phyloP scores from a whole-genome alignment of 2,797 vertebrate species.

The Cryptoblepharus egeriae region DNA sequence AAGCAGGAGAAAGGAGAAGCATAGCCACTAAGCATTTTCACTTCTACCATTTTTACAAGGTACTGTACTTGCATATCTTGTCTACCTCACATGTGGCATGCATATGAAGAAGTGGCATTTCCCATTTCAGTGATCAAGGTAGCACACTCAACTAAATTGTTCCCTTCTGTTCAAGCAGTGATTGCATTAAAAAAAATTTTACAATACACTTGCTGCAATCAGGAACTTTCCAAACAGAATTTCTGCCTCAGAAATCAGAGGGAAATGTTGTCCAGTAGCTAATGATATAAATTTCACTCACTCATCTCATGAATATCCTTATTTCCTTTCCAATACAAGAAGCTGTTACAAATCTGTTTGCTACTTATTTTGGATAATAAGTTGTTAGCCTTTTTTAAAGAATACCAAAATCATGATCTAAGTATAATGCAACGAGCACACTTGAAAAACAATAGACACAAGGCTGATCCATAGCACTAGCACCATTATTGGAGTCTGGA shows the following conservation, averaged over 20 bases:
- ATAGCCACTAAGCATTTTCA: background rate
- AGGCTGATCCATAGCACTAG: conserved; percentile 2
- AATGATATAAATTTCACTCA: background rate
- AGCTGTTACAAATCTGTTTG: conserved; percentile 10
- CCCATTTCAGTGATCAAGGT: background rate
- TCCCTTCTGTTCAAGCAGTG: background rate
- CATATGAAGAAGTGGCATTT: background rate
- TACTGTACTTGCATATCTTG: background rate
- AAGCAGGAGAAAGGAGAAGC: background rate
- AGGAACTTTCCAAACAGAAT: conserved; percentile 15
- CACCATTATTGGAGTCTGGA: conserved; percentile 7
- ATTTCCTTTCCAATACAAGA: conserved; percentile 1
- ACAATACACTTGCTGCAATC: background rate
- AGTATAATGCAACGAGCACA: background rate
- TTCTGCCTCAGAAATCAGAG: background rate
- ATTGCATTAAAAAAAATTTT: background rate
- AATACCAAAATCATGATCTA: conserved; percentile 22
- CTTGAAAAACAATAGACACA: background rate
- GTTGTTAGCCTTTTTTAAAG: too few species aligned
- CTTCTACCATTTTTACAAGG: too few species aligned
- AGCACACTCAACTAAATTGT: background rate
- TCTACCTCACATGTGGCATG: background rate
- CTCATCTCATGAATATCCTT: background rate
- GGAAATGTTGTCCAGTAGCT: background rate
- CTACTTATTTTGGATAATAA: conserved; percentile 16